These are phyloP conservation scores for Papilio demoleus DNA, from an alignment of 2,888 invertebrate species.

Conservation along the genomic window DNA sequence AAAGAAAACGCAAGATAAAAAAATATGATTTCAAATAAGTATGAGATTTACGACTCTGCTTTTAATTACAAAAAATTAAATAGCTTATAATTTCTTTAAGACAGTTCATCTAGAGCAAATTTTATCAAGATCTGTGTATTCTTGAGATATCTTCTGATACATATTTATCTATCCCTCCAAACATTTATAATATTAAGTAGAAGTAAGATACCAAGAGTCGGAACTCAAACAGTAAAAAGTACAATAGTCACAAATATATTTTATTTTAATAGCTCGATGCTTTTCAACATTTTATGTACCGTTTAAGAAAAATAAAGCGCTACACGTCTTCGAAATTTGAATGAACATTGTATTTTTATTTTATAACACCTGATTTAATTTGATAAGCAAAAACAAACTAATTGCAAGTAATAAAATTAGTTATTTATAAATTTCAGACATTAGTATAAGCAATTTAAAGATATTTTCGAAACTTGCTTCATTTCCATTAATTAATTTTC, in stretches of 20 bases:
- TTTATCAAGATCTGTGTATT: too few relatives aligned
- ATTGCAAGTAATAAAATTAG: not conserved
- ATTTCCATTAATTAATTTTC: not conserved
- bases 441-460: too few relatives aligned
- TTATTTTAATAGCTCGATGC: slow-evolving; percentile 45
- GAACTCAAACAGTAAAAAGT: slow-evolving; percentile 38
- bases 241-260: too few relatives aligned
- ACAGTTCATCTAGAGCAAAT: too few relatives aligned
- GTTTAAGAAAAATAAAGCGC: slow-evolving; percentile 44
- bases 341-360: not conserved
- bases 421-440: not conserved
- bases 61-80: too few relatives aligned
- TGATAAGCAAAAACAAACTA: not conserved
- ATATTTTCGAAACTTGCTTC: not conserved
- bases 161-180: too few relatives aligned
- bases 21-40: too few relatives aligned
- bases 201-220: slow-evolving; percentile 13
- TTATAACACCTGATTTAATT: not conserved
- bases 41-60: not conserved
- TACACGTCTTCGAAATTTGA: not conserved
- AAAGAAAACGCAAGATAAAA: too few relatives aligned
- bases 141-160: too few relatives aligned
- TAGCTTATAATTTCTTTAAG: too few relatives aligned
- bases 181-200: not conserved
- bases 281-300: slow-evolving; percentile 48